Evolutionary conservation across 2,797 vertebrate genomes (phyloP).

Genomic region (Zalophus californianus): DNA sequence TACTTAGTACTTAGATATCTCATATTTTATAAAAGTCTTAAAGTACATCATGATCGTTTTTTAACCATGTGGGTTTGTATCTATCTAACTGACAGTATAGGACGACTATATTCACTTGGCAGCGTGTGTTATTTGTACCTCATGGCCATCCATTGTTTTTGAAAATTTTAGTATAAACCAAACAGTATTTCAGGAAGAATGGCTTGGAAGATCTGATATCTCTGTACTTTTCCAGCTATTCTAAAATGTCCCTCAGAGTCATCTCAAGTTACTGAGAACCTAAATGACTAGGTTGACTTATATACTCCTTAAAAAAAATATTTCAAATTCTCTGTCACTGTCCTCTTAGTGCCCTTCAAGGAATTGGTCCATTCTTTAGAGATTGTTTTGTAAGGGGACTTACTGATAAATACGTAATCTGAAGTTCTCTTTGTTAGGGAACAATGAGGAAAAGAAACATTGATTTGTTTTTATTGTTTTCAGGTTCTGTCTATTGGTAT

Average conservation of each 20-base stretch:
- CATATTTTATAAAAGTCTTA: conserved; percentile 8
- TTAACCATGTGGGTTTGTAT: background rate
- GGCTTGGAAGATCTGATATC: background rate
- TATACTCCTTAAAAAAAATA: background rate
- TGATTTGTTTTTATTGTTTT: conserved; percentile 36
- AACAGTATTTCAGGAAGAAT: background rate
- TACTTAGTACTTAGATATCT: conserved; percentile 12
- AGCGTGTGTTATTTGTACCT: background rate
- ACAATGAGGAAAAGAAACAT: background rate
- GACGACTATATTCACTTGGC: background rate
- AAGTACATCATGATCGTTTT: background rate
- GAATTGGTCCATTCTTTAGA: conserved; percentile 19
- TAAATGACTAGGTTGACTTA: background rate
- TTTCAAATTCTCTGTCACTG: conserved; percentile 7
- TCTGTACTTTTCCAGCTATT: background rate
- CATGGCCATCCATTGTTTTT: background rate
- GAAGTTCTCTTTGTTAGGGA: conserved; percentile 6
- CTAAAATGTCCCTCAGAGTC: background rate
- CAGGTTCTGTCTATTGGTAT: conserved; percentile 99
- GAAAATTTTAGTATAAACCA: background rate
- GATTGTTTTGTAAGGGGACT: background rate
- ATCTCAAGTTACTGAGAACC: background rate
- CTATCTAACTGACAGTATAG: background rate
- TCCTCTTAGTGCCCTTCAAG: background rate
- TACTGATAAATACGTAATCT: conserved; percentile 16